A percentile compares a stretch with the other conserved stretches of the same genome.
Conservation (phyloP, 2,797 vertebrate genomes). For the Sebastes diploproa region DNA sequence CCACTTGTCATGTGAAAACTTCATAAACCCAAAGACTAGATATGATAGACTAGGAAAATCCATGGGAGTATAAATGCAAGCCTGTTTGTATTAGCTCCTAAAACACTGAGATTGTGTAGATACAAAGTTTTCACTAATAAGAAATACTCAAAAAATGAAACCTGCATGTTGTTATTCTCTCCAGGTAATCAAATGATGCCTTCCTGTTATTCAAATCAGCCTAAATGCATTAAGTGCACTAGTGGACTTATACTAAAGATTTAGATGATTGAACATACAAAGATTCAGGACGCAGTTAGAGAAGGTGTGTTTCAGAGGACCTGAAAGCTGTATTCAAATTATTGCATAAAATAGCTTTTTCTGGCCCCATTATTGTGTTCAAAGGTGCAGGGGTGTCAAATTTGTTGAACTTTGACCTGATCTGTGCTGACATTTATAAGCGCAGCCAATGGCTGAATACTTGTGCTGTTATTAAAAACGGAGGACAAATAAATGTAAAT, state of each 20-base stretch:
- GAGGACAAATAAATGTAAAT: not conserved
- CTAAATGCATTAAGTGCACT: not conserved
- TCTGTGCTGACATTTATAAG: not conserved
- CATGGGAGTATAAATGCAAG: not conserved
- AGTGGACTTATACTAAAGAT: not conserved
- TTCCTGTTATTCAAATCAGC: not conserved
- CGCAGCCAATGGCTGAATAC: not conserved
- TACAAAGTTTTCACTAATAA: not conserved
- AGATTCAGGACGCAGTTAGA: not conserved
- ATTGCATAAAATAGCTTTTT: not conserved
- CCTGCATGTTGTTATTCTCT: not conserved
- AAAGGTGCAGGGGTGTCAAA: not conserved
- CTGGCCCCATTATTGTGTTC: not conserved
- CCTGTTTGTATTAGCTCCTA: constrained; percentile 1
- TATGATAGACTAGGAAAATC: not conserved
- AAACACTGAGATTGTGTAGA: not conserved
- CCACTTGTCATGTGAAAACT: not conserved
- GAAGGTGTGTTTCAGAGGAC: not conserved
- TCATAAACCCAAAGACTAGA: not conserved
- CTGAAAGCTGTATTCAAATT: too few relatives aligned
- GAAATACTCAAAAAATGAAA: not conserved
- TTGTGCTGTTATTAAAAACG: not conserved
- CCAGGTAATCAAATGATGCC: not conserved
- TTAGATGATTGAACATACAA: not conserved
- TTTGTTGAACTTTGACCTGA: not conserved